Conservation (phyloP, 1,140 invertebrate species). For the Caenorhabditis elegans region WBcel235 BX284606.5:3069001-3069500, state of each 20-base stretch:
- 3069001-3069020: not conserved
- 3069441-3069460: constrained; percentile 34
- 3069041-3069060: not conserved
- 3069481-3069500: constrained; percentile 33
- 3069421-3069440: constrained; percentile 27
- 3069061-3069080: not conserved
- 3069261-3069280: not conserved
- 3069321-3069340: not conserved
- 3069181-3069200: constrained; percentile 93
- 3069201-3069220: constrained; percentile 99
- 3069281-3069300: not conserved
- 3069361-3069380: constrained; percentile 23
- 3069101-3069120: constrained; percentile 9
- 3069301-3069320: constrained; percentile 28
- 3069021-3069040: not conserved
- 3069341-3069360: not conserved
- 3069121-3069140: constrained; percentile 72
- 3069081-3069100: not conserved
- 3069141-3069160: constrained; percentile 89
- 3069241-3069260: not conserved
- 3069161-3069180: constrained; percentile 91
- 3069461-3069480: constrained; percentile 4
- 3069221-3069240: constrained; percentile 70
- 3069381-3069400: constrained; percentile 32
- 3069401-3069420: constrained; percentile 31